Conservation (phyloP, 2,888 invertebrate genomes). For the Napeogenes inachia region DNA sequence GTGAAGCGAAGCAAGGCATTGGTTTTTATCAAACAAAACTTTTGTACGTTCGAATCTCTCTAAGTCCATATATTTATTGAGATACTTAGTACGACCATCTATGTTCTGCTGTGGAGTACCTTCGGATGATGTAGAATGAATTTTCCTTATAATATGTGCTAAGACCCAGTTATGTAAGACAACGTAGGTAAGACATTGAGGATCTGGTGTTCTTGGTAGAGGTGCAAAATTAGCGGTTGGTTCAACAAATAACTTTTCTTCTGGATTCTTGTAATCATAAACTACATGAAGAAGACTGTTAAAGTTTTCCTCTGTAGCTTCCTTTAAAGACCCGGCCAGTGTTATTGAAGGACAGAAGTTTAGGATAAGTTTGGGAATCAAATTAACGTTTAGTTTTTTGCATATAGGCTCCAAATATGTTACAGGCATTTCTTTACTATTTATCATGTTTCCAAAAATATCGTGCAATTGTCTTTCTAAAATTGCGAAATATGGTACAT, state of each 20-base stretch:
- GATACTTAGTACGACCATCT: slow-evolving; percentile 76
- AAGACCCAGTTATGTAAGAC: slow-evolving; percentile 82
- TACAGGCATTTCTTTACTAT: slow-evolving; percentile 81
- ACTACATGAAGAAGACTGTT: slow-evolving; percentile 62
- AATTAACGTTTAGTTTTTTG: slow-evolving; percentile 82
- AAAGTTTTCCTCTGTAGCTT: slow-evolving; percentile 59
- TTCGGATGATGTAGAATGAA: slow-evolving; percentile 76
- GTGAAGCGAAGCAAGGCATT: slow-evolving; percentile 78
- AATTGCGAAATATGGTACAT: slow-evolving; percentile 70
- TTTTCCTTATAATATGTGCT: slow-evolving; percentile 81
- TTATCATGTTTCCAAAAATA: slow-evolving; percentile 82
- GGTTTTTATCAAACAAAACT: slow-evolving; percentile 75
- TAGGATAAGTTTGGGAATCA: slow-evolving; percentile 83
- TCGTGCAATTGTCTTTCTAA: slow-evolving; percentile 75
- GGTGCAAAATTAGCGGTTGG: slow-evolving; percentile 65
- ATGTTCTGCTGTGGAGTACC: slow-evolving; percentile 68
- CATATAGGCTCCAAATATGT: slow-evolving; percentile 83
- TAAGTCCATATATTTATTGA: slow-evolving; percentile 79
- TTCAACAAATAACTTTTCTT: slow-evolving; percentile 71
- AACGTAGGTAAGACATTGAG: slow-evolving; percentile 79
- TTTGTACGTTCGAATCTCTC: slow-evolving; percentile 74
- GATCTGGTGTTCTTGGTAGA: slow-evolving; percentile 64
- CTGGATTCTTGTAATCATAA: slow-evolving; percentile 64
- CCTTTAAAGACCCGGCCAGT: slow-evolving; percentile 57
- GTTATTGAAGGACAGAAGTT: slow-evolving; percentile 84